phyloP scores from a whole-genome alignment of 2,113 vertebrate species.

The Elaphurus davidianus region DNA sequence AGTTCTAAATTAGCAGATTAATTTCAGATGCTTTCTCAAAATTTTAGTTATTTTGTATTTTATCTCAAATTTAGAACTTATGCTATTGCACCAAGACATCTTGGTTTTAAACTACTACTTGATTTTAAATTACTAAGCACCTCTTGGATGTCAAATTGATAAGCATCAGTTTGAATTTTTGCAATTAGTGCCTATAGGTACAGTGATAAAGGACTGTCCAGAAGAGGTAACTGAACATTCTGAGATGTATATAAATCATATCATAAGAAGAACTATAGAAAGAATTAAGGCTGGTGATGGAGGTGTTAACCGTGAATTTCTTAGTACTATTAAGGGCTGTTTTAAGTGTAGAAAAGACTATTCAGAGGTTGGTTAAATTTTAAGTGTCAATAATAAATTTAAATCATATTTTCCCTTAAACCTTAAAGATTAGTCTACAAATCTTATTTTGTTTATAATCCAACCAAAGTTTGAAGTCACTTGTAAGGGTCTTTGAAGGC shows the following conservation, averaged over 20 bases:
- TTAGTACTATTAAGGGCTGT: background rate
- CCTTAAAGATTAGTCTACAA: background rate
- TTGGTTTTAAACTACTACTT: background rate
- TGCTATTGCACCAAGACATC: background rate
- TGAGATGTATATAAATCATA: background rate
- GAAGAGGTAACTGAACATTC: background rate
- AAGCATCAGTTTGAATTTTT: background rate
- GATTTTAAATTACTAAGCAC: background rate
- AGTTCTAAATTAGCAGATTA: background rate
- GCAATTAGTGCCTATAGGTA: background rate
- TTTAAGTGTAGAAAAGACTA: background rate
- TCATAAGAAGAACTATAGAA: background rate
- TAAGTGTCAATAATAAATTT: background rate
- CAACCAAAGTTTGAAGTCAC: background rate
- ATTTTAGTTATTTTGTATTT: background rate
- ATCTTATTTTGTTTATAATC: background rate
- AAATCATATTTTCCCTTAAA: background rate
- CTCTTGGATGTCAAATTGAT: background rate
- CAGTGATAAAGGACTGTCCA: background rate
- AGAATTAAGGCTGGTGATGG: background rate
- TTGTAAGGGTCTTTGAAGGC: background rate
- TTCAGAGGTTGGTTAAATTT: background rate
- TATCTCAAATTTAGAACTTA: background rate
- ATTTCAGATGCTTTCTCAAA: background rate
- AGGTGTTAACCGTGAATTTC: background rate